Percentiles rank a stretch among this genome's conserved stretches.
phyloP scores from a whole-genome alignment of 2,888 invertebrate genomes.

The Nephrocerus scutellatus region DNA sequence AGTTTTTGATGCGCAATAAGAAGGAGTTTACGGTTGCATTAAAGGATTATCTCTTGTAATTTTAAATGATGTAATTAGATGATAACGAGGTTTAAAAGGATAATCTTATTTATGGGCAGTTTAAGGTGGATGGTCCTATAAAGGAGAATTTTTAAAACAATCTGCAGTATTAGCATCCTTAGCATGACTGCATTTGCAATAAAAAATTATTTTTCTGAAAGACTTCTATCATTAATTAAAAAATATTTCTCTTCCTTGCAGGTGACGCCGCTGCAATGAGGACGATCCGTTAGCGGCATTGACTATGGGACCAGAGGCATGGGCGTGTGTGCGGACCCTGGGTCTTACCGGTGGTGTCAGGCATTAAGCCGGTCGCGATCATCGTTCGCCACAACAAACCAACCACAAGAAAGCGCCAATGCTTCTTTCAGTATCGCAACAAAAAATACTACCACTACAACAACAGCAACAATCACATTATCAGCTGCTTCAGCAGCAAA shows the following conservation, averaged over 20 bases:
- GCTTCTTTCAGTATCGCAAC: conserved; percentile 15
- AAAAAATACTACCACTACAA: conserved; percentile 41
- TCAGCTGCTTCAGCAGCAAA: conserved; percentile 3
- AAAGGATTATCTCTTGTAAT: no score
- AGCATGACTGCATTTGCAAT: not conserved
- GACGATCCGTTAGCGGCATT: conserved; percentile 70
- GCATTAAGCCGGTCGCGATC: conserved; percentile 56
- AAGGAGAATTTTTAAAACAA: no score
- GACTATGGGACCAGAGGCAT: conserved; percentile 85
- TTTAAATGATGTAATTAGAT: no score
- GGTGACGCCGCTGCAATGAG: conserved; percentile 63
- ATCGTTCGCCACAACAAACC: conserved; percentile 49
- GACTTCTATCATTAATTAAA: conserved; percentile 4
- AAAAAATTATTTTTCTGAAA: conserved; percentile 78
- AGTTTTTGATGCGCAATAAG: no score
- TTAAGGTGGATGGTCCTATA: no score
- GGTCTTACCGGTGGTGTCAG: conserved; percentile 60
- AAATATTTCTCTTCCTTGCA: conserved; percentile 40
- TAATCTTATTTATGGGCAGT: no score
- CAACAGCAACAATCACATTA: conserved; percentile 7
- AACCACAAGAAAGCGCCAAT: conserved; percentile 11
- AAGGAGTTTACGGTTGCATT: no score
- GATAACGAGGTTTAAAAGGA: no score
- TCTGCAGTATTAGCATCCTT: no score
- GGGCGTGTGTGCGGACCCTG: conserved; percentile 83